Conservation (phyloP, 2,113 vertebrate species). For the Onychorhynchus coronatus region DNA sequence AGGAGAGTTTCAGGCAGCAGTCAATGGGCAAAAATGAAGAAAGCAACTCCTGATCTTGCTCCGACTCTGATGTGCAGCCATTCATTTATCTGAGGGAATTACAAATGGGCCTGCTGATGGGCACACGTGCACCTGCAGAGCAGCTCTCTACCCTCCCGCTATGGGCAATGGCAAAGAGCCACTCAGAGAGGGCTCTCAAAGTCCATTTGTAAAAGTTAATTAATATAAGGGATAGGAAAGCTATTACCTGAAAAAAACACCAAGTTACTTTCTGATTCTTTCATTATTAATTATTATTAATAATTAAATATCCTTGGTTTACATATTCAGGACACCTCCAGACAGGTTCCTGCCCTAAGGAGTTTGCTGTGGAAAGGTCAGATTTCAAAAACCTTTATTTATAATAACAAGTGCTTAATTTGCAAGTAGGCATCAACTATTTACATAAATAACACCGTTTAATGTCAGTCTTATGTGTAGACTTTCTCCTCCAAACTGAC, state of each 20-base stretch:
- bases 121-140: neutral
- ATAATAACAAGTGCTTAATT: neutral
- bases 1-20: neutral
- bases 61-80: neutral
- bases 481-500: neutral
- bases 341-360: neutral
- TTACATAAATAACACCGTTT: neutral
- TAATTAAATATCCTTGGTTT: conserved; percentile 28
- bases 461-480: neutral
- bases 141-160: neutral
- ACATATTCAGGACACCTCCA: neutral
- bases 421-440: neutral
- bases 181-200: neutral
- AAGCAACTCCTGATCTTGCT: neutral
- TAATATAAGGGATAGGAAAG: conserved; percentile 15
- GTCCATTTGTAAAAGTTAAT: neutral
- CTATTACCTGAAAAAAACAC: neutral
- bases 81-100: neutral
- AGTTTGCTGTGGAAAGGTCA: conserved; percentile 6
- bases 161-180: neutral
- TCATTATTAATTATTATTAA: conserved; percentile 43
- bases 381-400: conserved; percentile 13
- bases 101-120: neutral
- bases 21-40: neutral
- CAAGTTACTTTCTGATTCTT: neutral